A percentile compares a stretch with the other conserved stretches of the same genome.
Conservation (phyloP, 2,888 invertebrate species). For the Drosophila mulleri region DNA sequence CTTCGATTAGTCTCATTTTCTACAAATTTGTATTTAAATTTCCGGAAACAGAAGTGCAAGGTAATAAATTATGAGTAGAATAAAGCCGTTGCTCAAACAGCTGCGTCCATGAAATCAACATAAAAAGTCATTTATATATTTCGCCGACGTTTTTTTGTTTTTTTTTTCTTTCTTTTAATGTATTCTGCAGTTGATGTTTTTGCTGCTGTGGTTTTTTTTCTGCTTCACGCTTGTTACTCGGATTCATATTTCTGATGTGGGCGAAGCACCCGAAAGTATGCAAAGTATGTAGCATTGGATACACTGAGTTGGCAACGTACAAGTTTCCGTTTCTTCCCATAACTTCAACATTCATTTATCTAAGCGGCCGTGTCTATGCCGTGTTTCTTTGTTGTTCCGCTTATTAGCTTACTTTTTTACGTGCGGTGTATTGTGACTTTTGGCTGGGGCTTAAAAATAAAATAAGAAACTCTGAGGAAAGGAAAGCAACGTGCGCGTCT, state of each 20-base stretch:
- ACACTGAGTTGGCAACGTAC: constrained; percentile 22
- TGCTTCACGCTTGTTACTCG: constrained; percentile 72
- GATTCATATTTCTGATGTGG: constrained; percentile 50
- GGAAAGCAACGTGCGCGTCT: constrained; percentile 27
- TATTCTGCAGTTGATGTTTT: constrained; percentile 62
- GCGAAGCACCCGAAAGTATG: constrained; percentile 59
- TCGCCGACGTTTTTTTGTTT: constrained; percentile 34
- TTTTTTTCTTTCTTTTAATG: constrained; percentile 44
- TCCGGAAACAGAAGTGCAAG: constrained; percentile 67
- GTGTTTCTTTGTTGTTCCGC: constrained; percentile 67
- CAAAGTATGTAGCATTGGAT: constrained; percentile 65
- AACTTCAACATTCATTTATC: constrained; percentile 74
- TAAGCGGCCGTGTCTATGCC: constrained; percentile 73
- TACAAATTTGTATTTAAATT: constrained; percentile 74
- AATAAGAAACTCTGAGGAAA: constrained; percentile 28
- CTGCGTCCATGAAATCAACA: constrained; percentile 81
- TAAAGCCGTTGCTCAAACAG: constrained; percentile 55
- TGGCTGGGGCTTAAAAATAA: constrained; percentile 18
- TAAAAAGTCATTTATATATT: constrained; percentile 79
- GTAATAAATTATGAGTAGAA: constrained; percentile 69
- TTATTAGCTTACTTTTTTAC: constrained; percentile 69
- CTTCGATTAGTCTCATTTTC: constrained; percentile 16
- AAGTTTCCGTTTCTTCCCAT: constrained; percentile 28
- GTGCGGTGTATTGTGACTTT: constrained; percentile 43
- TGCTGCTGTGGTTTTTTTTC: constrained; percentile 47